Evolutionary conservation across 2,888 invertebrate genomes (phyloP).

Genomic region (Osedax frankpressi): DNA sequence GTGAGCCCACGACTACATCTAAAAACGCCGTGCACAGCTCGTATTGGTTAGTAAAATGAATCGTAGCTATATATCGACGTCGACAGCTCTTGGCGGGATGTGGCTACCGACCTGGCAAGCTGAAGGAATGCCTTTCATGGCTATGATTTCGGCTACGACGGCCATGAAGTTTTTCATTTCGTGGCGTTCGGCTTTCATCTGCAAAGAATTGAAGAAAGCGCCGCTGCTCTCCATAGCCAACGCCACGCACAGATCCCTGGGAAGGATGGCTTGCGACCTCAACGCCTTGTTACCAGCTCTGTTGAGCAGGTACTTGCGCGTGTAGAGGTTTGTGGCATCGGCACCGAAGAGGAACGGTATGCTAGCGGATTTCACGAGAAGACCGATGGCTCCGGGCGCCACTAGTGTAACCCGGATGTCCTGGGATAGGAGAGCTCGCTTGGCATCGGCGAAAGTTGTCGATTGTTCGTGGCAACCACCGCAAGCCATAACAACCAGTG

Average conservation of each 20-base stretch:
- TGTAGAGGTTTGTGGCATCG: constrained; percentile 57
- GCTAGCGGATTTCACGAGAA: constrained; percentile 19
- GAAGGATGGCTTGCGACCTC: constrained; percentile 31
- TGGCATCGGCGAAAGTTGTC: constrained; percentile 21
- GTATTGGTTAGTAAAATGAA: no score
- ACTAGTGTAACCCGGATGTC: constrained; percentile 26
- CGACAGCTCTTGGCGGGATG: no score
- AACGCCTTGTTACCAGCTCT: constrained; percentile 61
- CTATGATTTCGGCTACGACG: constrained; percentile 41
- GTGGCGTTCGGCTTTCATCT: constrained; percentile 26
- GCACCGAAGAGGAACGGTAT: constrained; percentile 27
- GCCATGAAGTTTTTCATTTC: constrained; percentile 40
- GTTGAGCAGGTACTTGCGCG: constrained; percentile 60
- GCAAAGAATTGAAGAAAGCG: constrained; percentile 54
- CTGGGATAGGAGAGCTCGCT: constrained; percentile 20
- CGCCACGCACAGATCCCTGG: constrained; percentile 52
- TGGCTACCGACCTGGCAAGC: constrained; percentile 48
- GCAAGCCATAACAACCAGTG: constrained; percentile 68
- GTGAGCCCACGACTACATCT: no score
- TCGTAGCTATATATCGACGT: no score
- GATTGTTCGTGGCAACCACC: constrained; percentile 55
- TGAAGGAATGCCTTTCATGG: constrained; percentile 36
- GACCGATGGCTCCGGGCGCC: constrained; percentile 22
- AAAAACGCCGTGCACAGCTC: no score
- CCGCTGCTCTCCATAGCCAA: constrained; percentile 58